These are phyloP conservation scores for Pygathrix nemaeus DNA, from an alignment of 2,113 vertebrate genomes.

Conservation along the genomic window DNA sequence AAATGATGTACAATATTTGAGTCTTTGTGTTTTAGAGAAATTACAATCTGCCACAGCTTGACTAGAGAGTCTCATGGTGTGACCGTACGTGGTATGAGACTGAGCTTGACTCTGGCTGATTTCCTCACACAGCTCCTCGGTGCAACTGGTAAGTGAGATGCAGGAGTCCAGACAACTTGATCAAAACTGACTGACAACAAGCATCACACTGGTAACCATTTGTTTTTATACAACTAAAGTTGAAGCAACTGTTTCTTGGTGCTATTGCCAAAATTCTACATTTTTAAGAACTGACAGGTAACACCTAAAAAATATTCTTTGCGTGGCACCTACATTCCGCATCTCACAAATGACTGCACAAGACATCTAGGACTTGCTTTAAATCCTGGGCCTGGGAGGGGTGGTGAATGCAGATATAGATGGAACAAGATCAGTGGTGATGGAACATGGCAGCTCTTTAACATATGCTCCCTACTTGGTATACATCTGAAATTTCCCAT, in stretches of 20 bases:
- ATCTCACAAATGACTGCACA: not conserved
- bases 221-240: not conserved
- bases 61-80: not conserved
- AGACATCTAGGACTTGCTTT: not conserved
- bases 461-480: not conserved
- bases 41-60: not conserved
- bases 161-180: too few relatives aligned
- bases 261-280: not conserved
- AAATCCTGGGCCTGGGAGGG: rapidly evolving
- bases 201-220: not conserved
- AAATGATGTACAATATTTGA: not conserved
- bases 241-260: not conserved
- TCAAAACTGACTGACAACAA: not conserved
- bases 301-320: not conserved
- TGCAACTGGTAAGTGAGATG: not conserved
- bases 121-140: not conserved
- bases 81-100: too few relatives aligned
- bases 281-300: constrained; percentile 17
- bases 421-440: not conserved
- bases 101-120: not conserved
- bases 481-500: not conserved
- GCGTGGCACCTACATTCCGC: too few relatives aligned
- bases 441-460: not conserved
- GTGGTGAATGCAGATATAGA: not conserved
- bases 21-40: not conserved